These are phyloP conservation scores for Megaleporinus macrocephalus DNA, from an alignment of 2,113 vertebrate genomes.

Conservation along the genomic window DNA sequence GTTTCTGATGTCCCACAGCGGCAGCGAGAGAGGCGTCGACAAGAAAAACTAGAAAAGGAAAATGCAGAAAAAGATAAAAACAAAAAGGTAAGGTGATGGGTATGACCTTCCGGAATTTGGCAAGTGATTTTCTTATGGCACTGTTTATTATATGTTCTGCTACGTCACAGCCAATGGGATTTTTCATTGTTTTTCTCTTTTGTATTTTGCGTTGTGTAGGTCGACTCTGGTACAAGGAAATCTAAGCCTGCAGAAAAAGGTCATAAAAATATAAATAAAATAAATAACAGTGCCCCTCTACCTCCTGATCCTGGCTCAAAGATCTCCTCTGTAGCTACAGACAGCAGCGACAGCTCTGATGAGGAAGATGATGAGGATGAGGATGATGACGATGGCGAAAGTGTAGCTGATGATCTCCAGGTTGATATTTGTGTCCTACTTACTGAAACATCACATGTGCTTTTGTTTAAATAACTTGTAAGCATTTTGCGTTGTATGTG, in stretches of 20 bases:
- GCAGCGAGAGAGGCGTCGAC: constrained; percentile 74
- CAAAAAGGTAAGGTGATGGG: constrained; percentile 59
- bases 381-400: constrained; percentile 16
- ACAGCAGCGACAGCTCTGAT: constrained; percentile 23
- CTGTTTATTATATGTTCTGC: too few species aligned
- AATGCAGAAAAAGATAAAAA: constrained; percentile 58
- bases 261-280: constrained; percentile 45
- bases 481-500: not conserved
- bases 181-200: not conserved
- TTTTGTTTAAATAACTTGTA: not conserved
- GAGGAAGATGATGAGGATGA: constrained; percentile 27
- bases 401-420: constrained; percentile 56
- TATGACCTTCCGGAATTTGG: not conserved
- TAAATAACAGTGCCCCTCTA: constrained; percentile 28
- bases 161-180: too few species aligned
- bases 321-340: not conserved
- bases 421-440: constrained; percentile 55
- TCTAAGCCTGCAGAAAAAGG: constrained; percentile 51
- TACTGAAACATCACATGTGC: not conserved
- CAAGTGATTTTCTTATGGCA: too few species aligned
- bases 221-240: constrained; percentile 39
- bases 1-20: constrained; percentile 63
- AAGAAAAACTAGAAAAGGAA: constrained; percentile 68
- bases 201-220: constrained; percentile 16
- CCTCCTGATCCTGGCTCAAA: constrained; percentile 13